Conservation (phyloP, 2,888 invertebrate species). For the Agapetus fuscipes region DNA sequence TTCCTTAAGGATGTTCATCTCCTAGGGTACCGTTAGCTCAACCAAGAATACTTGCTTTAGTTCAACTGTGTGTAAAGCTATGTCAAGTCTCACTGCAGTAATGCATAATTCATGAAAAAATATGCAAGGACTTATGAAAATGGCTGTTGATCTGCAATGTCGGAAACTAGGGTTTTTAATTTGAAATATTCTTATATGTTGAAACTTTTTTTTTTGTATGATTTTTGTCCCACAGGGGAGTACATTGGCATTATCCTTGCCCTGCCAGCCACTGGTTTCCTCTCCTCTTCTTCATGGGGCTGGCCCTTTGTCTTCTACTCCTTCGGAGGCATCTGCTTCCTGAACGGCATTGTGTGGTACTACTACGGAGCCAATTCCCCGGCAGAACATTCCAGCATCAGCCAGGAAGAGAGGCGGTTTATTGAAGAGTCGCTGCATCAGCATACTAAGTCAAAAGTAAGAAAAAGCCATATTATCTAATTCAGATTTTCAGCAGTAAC, state of each 20-base stretch:
- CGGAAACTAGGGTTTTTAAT: too few species aligned
- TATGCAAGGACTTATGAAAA: neutral
- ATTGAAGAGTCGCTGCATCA: constrained; percentile 43
- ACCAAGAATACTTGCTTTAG: too few species aligned
- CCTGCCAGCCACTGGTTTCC: constrained; percentile 53
- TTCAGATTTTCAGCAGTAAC: too few species aligned
- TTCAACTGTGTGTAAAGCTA: too few species aligned
- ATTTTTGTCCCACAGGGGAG: constrained; percentile 36
- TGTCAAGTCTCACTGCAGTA: too few species aligned
- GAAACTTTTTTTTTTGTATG: neutral
- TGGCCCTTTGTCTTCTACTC: constrained; percentile 63
- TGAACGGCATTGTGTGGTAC: constrained; percentile 46
- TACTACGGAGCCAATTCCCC: constrained; percentile 50
- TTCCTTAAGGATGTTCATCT: too few species aligned
- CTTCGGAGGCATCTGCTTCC: constrained; percentile 43
- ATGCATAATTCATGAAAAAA: too few species aligned
- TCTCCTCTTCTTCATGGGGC: constrained; percentile 45
- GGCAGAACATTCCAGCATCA: constrained; percentile 43
- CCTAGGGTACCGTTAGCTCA: too few species aligned
- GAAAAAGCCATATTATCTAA: neutral
- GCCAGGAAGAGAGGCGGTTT: constrained; percentile 43
- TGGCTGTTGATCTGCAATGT: too few species aligned
- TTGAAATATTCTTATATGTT: too few species aligned
- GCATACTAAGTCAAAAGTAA: neutral
- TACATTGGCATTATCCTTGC: constrained; percentile 60